Evolutionary conservation across 2,113 vertebrate genomes (phyloP).

Genomic region (Micromys minutus): DNA sequence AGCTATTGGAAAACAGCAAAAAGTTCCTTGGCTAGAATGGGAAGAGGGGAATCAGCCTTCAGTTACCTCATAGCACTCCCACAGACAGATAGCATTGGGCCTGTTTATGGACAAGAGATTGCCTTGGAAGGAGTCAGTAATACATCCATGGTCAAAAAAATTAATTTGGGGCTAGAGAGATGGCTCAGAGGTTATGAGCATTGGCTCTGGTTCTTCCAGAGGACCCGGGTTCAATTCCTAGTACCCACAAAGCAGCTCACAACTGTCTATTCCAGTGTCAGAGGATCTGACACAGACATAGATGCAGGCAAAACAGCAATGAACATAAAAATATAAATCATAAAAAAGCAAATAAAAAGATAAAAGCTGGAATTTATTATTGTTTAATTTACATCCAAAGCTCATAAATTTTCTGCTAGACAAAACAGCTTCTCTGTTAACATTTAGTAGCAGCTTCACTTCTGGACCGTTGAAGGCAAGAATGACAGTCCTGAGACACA

Average conservation of each 20-base stretch:
- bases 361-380: background rate
- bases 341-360: background rate
- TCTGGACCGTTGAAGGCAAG: background rate
- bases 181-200: background rate
- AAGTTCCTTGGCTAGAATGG: background rate
- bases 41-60: background rate
- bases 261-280: background rate
- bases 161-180: background rate
- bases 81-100: rapidly evolving
- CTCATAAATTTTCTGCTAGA: background rate
- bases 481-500: background rate
- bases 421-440: background rate
- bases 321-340: background rate
- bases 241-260: background rate
- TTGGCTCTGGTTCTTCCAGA: background rate
- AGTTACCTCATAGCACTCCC: rapidly evolving
- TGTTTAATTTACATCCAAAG: background rate
- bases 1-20: background rate
- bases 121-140: background rate
- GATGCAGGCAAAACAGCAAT: background rate
- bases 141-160: background rate
- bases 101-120: background rate
- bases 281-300: background rate
- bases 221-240: background rate
- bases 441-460: background rate